Evolutionary conservation across 1,140 invertebrate genomes (phyloP), one percentile per base, ranked within the genome.

Genomic region (Pseudomyrmex pallidus): DNA sequence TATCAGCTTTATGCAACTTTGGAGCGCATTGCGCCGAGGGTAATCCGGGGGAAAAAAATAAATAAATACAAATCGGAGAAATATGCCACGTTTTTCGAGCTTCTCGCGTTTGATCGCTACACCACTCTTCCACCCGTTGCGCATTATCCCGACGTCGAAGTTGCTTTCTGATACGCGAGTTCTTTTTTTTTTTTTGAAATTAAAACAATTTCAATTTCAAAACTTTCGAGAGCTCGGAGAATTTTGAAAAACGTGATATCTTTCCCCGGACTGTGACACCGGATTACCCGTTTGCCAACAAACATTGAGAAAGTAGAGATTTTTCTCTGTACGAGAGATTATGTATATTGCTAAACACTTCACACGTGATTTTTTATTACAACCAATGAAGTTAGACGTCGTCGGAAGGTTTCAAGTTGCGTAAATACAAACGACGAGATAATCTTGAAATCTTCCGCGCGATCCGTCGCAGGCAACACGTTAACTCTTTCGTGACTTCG

Each of bases 401-500:
- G 10, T 59, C 7, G 15, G 22, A 61, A 12, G 44, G n/a, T 17
- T 72, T 72, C 12, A 7, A 44, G 9, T 13, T 48, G 17, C 57
- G 20, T 70, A 12, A 59, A 50, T 17, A 57, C 13, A 15, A 15
- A 46, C 13, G n/a, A 15, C 17, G 62, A 54, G 56, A 56, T 66
- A 54, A 15, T 67, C 50, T 7, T 12, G 3, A 68, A 70, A 59
- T n/a, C 44, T 25, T 72, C 12, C 20, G 44, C 20, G 44, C 46
- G 12, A 59, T 48, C 54, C 44, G 72, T 10, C 22, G 54, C 35
- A 35, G 56, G 12, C 20, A 46, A 70, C 35, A 72, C 12, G 15
- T 80, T 80, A 80, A 80, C n/a, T n/a, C 66, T 80, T 80, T 59
- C 76, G 54, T 12, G 12, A 77, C 2, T 35, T 35, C 35, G 5